Conservation (phyloP, 2,797 vertebrate genomes). For the Semaprochilodus insignis region DNA sequence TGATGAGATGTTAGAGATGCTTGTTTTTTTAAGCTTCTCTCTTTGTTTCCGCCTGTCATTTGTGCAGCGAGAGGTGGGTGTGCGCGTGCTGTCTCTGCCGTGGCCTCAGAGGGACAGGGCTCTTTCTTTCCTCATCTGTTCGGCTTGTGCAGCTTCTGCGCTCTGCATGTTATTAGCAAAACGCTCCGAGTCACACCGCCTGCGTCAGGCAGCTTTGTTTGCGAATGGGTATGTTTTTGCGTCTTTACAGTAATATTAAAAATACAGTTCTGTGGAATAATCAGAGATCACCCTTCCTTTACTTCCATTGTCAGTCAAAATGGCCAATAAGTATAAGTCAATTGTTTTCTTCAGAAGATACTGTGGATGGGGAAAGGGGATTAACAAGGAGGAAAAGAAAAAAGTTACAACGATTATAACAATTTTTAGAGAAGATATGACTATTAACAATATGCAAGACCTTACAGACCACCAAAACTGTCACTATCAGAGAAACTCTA, state of each 20-base stretch:
- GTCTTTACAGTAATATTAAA: constrained; percentile 16
- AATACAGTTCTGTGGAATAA: too few relatives aligned
- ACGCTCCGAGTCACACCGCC: constrained; percentile 61
- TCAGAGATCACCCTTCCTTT: too few relatives aligned
- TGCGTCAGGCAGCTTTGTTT: constrained; percentile 56
- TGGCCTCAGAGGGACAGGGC: constrained; percentile 52
- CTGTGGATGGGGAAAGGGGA: too few relatives aligned
- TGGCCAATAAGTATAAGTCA: too few relatives aligned
- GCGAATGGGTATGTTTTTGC: constrained; percentile 1
- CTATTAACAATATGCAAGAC: too few relatives aligned
- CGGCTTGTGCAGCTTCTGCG: constrained; percentile 53
- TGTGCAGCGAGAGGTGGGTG: constrained; percentile 52
- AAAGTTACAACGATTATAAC: too few relatives aligned
- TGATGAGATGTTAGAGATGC: constrained; percentile 52
- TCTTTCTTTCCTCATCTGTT: constrained; percentile 65
- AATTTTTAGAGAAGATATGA: too few relatives aligned
- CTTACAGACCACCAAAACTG: too few relatives aligned
- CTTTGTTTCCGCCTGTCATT: constrained; percentile 54
- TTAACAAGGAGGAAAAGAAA: too few relatives aligned
- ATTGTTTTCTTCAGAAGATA: too few relatives aligned
- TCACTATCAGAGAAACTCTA: too few relatives aligned
- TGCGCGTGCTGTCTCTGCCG: constrained; percentile 40
- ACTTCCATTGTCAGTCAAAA: too few relatives aligned
- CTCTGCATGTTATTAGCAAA: constrained; percentile 72
- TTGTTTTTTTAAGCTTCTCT: constrained; percentile 54